phyloP scores from a whole-genome alignment of 2,797 vertebrate genomes.

The Chromobotia macracanthus region DNA sequence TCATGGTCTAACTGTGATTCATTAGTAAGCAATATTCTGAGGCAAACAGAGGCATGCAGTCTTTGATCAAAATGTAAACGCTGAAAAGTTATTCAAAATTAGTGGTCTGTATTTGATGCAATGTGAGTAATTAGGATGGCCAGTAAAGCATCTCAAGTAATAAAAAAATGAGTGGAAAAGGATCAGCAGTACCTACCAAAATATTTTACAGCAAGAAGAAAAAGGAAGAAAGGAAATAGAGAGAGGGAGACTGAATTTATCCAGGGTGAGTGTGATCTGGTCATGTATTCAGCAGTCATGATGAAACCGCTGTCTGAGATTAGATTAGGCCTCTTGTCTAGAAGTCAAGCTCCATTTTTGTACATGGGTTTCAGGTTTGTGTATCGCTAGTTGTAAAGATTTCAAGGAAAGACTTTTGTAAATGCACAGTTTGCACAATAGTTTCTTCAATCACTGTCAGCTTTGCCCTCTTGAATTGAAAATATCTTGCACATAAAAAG shows the following conservation, averaged over 20 bases:
- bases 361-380: background rate
- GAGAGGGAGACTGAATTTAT: background rate
- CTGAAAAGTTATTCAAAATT: too few relatives aligned
- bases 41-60: background rate
- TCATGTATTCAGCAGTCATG: background rate
- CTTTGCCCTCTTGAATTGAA: slow-evolving; percentile 34
- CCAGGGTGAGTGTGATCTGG: background rate
- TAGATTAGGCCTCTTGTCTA: background rate
- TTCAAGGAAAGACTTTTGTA: slow-evolving; percentile 29
- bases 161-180: too few relatives aligned
- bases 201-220: too few relatives aligned
- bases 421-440: slow-evolving; percentile 26
- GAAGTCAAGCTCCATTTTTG: slow-evolving; percentile 10
- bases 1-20: background rate
- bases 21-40: background rate
- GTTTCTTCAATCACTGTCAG: slow-evolving; percentile 5
- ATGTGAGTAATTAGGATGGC: too few relatives aligned
- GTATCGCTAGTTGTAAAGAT: slow-evolving; percentile 19
- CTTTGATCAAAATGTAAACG: too few relatives aligned
- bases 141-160: too few relatives aligned
- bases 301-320: slow-evolving; percentile 3
- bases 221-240: background rate
- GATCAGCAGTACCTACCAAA: too few relatives aligned
- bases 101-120: too few relatives aligned
- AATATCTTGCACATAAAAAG: slow-evolving; percentile 20